Evolutionary conservation across 2,113 vertebrate genomes (phyloP), one percentile per base, ranked within the genome.

Genomic region (Cephalopholis sonnerati): DNA sequence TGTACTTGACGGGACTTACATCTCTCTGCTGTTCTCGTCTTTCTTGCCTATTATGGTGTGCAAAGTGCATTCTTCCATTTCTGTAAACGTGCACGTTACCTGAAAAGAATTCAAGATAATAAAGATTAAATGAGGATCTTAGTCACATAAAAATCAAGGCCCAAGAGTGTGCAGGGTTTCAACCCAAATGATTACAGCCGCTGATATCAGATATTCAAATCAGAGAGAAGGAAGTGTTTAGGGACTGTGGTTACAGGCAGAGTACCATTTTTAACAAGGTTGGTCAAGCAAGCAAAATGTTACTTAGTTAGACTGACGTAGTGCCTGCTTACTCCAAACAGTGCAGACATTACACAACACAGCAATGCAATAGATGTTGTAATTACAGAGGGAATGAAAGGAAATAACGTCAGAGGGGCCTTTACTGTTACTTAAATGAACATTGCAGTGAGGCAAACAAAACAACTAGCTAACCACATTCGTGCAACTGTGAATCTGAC

Each of bases 21-120:
- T 96, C 95, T 94, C 95, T 93, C 55, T 93, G 95, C n/a, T 94
- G 94, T 80, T 95, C 95, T 91, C 93, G 74, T 91, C 94, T 92
- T 83, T 94, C 93, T 73, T 88, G 93, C 64, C 95, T 88, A 24
- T 93, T 93, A 9, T 95, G 92, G 61, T 95, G 94, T 76, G 92
- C 95, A 94, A 95, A 95, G 67, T 95, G 94, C 95, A 95, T 96
- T 90, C 95, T 93, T 79, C 95, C 94, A 83, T 96, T 96, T 91
- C 95, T 95, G 89, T 95, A 96, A 91, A 96, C 94, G 44, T 96
- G 95, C 58, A 96, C 95, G n/a, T 96, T 96, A 81, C 91, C 95
- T 96, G 58, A n/a, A 87, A 66, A 55, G 8, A 61, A 59, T 24
- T 12, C 3, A 13, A 77, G 3, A 48, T 55, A 72, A 82, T 29